These are phyloP conservation scores for Oscheius sp. DNA, from an alignment of 2,888 invertebrate species.

Conservation along the genomic window DNA sequence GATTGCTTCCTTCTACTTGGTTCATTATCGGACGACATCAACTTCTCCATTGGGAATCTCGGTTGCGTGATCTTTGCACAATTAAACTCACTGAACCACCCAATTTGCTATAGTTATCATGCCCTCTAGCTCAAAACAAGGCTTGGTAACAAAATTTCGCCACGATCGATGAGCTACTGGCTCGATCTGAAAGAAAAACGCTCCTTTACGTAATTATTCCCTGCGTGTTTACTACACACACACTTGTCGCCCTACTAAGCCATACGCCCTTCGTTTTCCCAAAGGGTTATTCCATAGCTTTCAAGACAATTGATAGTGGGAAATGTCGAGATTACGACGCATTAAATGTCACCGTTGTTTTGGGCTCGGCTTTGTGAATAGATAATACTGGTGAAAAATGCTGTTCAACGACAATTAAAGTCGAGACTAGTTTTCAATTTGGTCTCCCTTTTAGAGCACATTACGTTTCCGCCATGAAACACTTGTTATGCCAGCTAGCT, in stretches of 20 bases:
- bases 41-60: constrained; percentile 2
- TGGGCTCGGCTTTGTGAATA: neutral
- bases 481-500: neutral
- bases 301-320: constrained; percentile 9
- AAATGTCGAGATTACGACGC: constrained; percentile 11
- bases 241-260: neutral
- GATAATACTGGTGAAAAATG: constrained; percentile 5
- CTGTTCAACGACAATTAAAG: constrained; percentile 10
- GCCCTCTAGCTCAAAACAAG: constrained; percentile 12
- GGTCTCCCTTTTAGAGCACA: constrained; percentile 11
- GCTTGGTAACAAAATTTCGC: neutral
- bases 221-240: neutral
- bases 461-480: constrained; percentile 23
- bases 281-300: neutral
- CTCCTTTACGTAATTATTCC: too few species aligned
- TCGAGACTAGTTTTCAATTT: constrained; percentile 6
- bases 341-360: neutral
- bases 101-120: constrained; percentile 15
- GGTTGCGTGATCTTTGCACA: constrained; percentile 11
- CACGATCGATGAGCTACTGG: neutral
- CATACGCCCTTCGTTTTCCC: neutral
- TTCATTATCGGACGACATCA: constrained; percentile 22
- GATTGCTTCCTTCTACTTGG: neutral
- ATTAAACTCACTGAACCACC: neutral
- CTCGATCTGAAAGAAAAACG: neutral